phyloP scores from a whole-genome alignment of 2,888 invertebrate species.

The Cheilosia urbana region DNA sequence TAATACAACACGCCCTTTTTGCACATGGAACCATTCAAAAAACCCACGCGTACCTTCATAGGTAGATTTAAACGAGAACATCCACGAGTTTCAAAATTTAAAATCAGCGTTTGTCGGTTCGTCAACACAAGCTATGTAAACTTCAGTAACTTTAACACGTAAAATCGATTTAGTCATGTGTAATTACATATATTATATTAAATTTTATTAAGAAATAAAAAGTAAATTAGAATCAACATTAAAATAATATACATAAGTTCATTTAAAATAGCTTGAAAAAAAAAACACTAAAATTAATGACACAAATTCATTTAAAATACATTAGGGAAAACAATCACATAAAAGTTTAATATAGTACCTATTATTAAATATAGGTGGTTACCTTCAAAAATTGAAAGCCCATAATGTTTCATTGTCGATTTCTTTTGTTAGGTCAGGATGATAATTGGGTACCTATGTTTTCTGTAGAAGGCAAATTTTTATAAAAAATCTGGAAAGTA shows the following conservation, averaged over 20 bases:
- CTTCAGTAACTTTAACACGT: conserved; percentile 11
- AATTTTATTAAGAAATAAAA: not conserved
- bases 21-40: too few species aligned
- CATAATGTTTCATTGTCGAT: conserved; percentile 5
- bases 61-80: too few species aligned
- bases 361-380: not conserved
- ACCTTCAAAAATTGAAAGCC: not conserved
- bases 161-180: not conserved
- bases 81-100: too few species aligned
- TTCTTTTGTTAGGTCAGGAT: conserved; percentile 23
- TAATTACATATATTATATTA: too few species aligned
- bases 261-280: too few species aligned
- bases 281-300: not conserved
- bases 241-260: not conserved
- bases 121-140: too few species aligned
- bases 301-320: conserved; percentile 13
- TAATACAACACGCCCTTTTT: too few species aligned
- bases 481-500: not conserved
- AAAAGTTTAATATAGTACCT: not conserved
- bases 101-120: too few species aligned
- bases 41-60: too few species aligned
- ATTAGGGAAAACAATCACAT: not conserved
- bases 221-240: not conserved
- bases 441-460: conserved; percentile 24
- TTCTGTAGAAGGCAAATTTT: not conserved